A percentile compares a stretch with the other conserved stretches of the same genome.
phyloP scores from a whole-genome alignment of 2,113 vertebrate species.

The Phaethon lepturus region DNA sequence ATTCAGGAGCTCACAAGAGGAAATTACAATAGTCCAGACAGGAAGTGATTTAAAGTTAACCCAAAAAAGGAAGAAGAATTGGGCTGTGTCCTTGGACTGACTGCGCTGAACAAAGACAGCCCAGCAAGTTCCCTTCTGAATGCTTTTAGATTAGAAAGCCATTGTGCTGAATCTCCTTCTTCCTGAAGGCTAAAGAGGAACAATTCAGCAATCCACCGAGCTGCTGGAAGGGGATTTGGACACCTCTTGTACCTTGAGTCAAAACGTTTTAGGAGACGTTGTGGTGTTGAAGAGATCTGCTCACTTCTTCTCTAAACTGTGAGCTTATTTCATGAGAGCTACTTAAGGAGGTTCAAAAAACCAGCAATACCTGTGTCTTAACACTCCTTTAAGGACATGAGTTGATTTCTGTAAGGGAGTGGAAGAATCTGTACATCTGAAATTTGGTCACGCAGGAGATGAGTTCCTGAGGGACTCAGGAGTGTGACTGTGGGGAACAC shows the following conservation, averaged over 20 bases:
- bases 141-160: background rate
- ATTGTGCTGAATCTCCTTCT: background rate
- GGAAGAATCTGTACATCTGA: background rate
- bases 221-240: background rate
- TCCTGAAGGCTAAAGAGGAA: background rate
- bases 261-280: fast-evolving
- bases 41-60: background rate
- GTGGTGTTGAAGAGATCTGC: background rate
- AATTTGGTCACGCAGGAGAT: fast-evolving
- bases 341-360: background rate
- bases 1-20: background rate
- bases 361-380: background rate
- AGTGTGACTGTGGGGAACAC: background rate
- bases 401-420: background rate
- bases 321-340: background rate
- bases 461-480: background rate
- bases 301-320: fast-evolving
- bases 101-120: background rate
- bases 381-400: background rate
- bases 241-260: background rate
- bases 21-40: background rate
- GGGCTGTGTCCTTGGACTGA: background rate
- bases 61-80: background rate
- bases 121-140: background rate
- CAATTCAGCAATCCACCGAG: fast-evolving